phyloP scores from a whole-genome alignment of 2,888 invertebrate species.

The Lamellibrachia columna region DNA sequence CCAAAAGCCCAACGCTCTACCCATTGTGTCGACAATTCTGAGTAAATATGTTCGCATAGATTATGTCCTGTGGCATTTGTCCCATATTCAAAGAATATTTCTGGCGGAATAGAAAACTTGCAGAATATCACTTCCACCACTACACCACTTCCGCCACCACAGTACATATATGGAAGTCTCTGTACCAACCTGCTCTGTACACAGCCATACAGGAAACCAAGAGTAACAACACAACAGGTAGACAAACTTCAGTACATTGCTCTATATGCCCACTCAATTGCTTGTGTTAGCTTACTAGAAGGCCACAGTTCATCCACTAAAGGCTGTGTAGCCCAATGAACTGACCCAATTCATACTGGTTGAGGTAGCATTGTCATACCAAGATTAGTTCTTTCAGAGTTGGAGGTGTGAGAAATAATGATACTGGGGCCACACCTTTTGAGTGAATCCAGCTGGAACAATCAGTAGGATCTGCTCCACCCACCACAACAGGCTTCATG shows the following conservation, averaged over 20 bases:
- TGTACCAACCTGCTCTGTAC: neutral
- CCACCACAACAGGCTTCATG: neutral
- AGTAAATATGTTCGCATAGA: too few species aligned
- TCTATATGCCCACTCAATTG: neutral
- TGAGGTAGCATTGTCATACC: neutral
- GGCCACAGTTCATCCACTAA: neutral
- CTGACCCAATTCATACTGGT: neutral
- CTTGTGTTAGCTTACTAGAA: neutral
- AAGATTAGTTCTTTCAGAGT: neutral
- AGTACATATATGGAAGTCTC: too few species aligned
- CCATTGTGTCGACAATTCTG: too few species aligned
- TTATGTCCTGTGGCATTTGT: too few species aligned
- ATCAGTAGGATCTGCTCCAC: neutral
- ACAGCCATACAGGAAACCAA: neutral
- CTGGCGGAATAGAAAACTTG: neutral
- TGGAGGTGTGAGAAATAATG: neutral
- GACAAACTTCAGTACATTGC: neutral
- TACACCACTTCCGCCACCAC: too few species aligned
- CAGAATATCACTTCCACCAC: too few species aligned
- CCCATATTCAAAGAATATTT: too few species aligned
- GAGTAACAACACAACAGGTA: neutral
- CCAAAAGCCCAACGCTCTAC: too few species aligned
- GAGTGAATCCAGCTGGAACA: neutral
- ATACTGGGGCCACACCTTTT: neutral
- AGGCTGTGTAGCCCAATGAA: neutral